phyloP scores from a whole-genome alignment of 2,888 invertebrate genomes.

The Idaea straminata region DNA sequence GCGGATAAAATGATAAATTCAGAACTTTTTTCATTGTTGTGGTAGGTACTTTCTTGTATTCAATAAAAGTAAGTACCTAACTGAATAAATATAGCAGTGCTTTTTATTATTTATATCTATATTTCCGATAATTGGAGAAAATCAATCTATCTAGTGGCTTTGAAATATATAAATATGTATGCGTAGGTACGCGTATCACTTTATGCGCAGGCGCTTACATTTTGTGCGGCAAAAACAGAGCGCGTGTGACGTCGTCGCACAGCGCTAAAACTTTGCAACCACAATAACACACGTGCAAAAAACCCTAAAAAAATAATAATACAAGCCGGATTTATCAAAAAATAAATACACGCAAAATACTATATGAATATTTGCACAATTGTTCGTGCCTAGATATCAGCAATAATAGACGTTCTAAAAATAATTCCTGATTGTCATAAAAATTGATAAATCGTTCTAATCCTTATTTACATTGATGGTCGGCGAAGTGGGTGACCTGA shows the following conservation, averaged over 20 bases:
- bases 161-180: neutral
- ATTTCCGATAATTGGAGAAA: neutral
- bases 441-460: constrained; percentile 69
- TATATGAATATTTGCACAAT: constrained; percentile 65
- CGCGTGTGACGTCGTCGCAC: constrained; percentile 4
- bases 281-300: constrained; percentile 27
- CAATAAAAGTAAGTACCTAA: neutral
- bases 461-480: constrained; percentile 72
- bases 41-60: too few relatives aligned
- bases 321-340: constrained; percentile 44
- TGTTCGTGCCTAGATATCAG: constrained; percentile 49
- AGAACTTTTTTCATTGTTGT: too few relatives aligned
- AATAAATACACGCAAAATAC: constrained; percentile 43
- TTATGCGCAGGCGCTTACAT: constrained; percentile 2
- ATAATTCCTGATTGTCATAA: constrained; percentile 60
- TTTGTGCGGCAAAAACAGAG: constrained; percentile 3
- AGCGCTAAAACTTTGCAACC: constrained; percentile 21
- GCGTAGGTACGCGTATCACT: neutral
- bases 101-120: too few relatives aligned
- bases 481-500: constrained; percentile 67
- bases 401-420: constrained; percentile 49
- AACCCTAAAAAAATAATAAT: constrained; percentile 24
- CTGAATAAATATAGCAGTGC: constrained; percentile 7
- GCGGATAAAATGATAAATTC: too few relatives aligned
- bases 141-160: constrained; percentile 4